Percentiles rank a stretch among this genome's conserved stretches.
These are phyloP conservation scores for Auanema freiburgensis DNA, from an alignment of 2,888 invertebrate genomes.

Conservation along the genomic window DNA sequence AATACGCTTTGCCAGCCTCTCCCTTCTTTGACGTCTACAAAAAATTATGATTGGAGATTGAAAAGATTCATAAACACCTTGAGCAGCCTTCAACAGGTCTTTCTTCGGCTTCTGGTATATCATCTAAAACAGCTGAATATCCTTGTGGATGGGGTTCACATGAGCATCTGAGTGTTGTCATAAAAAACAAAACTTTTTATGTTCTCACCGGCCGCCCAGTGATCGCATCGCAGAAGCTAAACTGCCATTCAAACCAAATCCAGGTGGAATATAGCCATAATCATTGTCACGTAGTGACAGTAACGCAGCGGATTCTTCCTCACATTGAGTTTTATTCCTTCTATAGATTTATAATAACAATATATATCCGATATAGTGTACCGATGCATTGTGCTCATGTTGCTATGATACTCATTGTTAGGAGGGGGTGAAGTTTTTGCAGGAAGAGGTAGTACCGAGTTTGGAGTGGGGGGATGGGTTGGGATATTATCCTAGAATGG, in stretches of 20 bases:
- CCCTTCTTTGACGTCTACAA: slow-evolving; percentile 44
- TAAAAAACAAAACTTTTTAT: background rate
- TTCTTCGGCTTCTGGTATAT: slow-evolving; percentile 10
- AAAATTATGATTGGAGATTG: background rate
- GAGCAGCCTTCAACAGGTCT: background rate
- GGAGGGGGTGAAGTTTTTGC: background rate
- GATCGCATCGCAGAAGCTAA: slow-evolving; percentile 17
- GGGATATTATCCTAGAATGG: too few species aligned
- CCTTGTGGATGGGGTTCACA: slow-evolving; percentile 35
- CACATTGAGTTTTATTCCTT: slow-evolving; percentile 29
- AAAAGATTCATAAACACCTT: background rate
- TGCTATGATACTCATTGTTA: background rate
- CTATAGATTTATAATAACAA: background rate
- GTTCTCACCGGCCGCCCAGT: slow-evolving; percentile 18
- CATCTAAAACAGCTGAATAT: slow-evolving; percentile 18
- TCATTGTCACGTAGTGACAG: slow-evolving; percentile 55
- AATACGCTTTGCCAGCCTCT: slow-evolving; percentile 56
- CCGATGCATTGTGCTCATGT: slow-evolving; percentile 3
- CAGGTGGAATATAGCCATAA: slow-evolving; percentile 64
- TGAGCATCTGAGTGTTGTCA: slow-evolving; percentile 25
- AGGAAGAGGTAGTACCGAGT: background rate
- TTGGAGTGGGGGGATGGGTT: background rate
- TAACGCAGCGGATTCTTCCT: slow-evolving; percentile 41
- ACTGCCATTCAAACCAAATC: slow-evolving; percentile 48
- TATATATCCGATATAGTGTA: too few species aligned